Evolutionary conservation across 2,888 invertebrate genomes (phyloP).

Genomic region (Caenorhabditis sp.): DNA sequence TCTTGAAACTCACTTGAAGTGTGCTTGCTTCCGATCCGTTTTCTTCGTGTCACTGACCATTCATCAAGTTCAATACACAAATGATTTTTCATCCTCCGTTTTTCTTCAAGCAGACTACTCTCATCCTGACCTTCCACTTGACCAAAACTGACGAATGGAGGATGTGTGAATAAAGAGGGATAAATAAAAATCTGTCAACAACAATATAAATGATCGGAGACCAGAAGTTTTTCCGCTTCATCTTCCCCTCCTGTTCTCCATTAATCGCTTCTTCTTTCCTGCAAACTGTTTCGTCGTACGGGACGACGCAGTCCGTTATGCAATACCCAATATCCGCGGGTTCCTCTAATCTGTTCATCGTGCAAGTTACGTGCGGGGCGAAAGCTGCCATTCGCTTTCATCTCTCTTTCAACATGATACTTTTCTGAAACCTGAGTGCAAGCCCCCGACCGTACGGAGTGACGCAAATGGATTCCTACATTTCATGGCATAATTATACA

Average conservation of each 20-base stretch:
- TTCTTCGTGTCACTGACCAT: not conserved
- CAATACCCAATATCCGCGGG: constrained; percentile 25
- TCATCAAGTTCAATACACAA: constrained; percentile 20
- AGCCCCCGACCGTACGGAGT: not conserved
- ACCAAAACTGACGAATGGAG: constrained; percentile 12
- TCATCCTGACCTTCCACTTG: constrained; percentile 11
- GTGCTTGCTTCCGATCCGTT: not conserved
- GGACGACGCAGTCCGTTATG: constrained; percentile 44
- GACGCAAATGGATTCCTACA: constrained; percentile 29
- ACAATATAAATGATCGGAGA: not conserved
- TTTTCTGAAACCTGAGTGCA: constrained; percentile 33
- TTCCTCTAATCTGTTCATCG: constrained; percentile 49
- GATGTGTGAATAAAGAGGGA: not conserved
- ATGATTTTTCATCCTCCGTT: not conserved
- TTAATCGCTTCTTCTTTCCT: constrained; percentile 10
- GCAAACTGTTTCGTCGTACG: constrained; percentile 32
- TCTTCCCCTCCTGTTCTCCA: constrained; percentile 19
- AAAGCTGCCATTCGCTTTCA: constrained; percentile 20
- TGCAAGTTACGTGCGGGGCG: constrained; percentile 7
- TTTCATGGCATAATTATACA: constrained; percentile 44
- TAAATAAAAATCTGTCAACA: constrained; percentile 1
- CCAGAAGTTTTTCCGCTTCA: constrained; percentile 16
- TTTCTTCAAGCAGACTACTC: not conserved
- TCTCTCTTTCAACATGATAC: constrained; percentile 33
- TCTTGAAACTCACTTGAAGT: not conserved